Evolutionary conservation across 2,113 vertebrate species (phyloP), one percentile per base, ranked within the genome.

Genomic region (Leucosticte australis): DNA sequence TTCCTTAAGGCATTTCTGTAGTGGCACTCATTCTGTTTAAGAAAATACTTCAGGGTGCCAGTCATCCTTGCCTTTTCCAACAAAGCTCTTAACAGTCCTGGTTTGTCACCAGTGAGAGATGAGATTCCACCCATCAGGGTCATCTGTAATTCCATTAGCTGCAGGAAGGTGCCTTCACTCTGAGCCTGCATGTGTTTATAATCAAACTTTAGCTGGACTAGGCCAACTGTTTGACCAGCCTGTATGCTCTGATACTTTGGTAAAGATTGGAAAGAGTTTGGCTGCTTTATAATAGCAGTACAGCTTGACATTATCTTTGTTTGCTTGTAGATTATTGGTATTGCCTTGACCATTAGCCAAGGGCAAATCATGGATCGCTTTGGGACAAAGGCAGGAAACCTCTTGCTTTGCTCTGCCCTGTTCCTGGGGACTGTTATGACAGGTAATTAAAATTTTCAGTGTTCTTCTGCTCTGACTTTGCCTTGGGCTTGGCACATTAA

Each of bases 301-400:
- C 44, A 35, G 30, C 30, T 95, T 75, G 63, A 56, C 27, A 50
- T 33, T 84, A 67, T 39, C 53, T 91, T 90, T 96, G 46, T 95
- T 97, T 71, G 47, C 97, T 97, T 75, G 73, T 97, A 99, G 99
- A 97, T 99, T 70, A 99, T 99, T 93, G 99, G 99, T 86, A 99
- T 99, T 93, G 98, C 98, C 90, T 99, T 99, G 96, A 99, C 99
- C 89, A 98, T 99, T n/a, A 49, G 96, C 77, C 98, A 99, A 95
- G 99, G 99, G 22, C 98, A 98, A 95, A 98, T 99, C 60, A 98
- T 99, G 2, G 98, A 99, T 65, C 33, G 2, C 60, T 99, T 98
- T 92, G 98, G 97, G 68, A 98, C 98, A 5, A 94, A 92, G 53
- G 96, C 96, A 2, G 99, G 99, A 73, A 99, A 99, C 94, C 97